Evolutionary conservation across 2,113 vertebrate genomes (phyloP), one percentile per base, ranked within the genome.

Genomic region (Gymnorhina tibicen): DNA sequence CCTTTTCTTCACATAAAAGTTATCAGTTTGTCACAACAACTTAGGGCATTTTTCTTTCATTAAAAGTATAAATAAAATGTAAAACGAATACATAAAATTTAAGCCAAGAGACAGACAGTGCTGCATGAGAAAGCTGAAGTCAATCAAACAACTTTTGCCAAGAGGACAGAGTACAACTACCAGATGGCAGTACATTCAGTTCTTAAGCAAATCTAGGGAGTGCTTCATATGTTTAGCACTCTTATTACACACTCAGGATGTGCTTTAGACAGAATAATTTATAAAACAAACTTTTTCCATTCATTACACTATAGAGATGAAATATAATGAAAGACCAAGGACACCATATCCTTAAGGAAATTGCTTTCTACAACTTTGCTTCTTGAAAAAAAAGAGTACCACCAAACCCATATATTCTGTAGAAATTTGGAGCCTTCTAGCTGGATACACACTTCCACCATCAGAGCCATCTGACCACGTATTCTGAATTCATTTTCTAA

Each of bases 171-270:
- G 68, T 67, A 91, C 90, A 95, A 76, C 81, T 86, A 93, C 91
- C 93, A 96, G 63, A 94, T 92, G 93, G 86, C 91, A 96, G 80
- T 82, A 97, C 95, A 91, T 92, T 76, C 87, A 96, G 94, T 95
- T 89, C 94, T 77, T 55, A 42, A 46, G 87, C 75, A 85, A 93
- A 95, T 72, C 64, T 60, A 89, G 24, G 35, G 74, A 96, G 62
- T 70, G 60, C 30, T 91, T 83, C 70, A 85, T 55, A 74, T 69
- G 70, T 95, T 93, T 77, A 77, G 59, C 70, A 85, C 92, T 92
- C 92, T 84, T 90, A 88, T 53, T 95, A 91, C 83, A 87, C 9
- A 46, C 62, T 94, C 75, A 89, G 81, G 67, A 86, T 95, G 74
- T 95, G 67, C 62, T 95, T 91, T 82, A 56, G 73, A 86, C 49